Evolutionary conservation across 2,113 vertebrate species (phyloP).

Genomic region (Alligator mississippiensis): DNA sequence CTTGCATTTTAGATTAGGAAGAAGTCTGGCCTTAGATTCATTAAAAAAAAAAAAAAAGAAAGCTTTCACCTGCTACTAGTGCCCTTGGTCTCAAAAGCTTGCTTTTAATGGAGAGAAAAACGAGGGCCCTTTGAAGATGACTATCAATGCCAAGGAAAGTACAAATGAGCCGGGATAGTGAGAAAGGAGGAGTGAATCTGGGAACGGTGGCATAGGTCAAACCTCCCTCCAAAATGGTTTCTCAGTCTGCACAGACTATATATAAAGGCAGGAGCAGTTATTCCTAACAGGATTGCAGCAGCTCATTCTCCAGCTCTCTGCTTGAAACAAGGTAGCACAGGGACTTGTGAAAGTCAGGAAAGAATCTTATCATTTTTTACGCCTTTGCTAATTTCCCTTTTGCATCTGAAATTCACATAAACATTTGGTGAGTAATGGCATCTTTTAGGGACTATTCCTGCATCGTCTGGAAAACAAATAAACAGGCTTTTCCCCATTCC

Average conservation of each 20-base stretch:
- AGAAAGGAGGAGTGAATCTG: background rate
- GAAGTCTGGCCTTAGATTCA: background rate
- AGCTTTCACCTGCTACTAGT: constrained; percentile 24
- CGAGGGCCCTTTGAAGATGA: constrained; percentile 26
- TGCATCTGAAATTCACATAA: background rate
- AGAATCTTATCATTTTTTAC: background rate
- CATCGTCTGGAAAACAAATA: background rate
- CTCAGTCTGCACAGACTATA: background rate
- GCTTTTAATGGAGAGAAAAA: constrained; percentile 30
- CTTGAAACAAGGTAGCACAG: background rate
- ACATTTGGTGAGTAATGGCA: background rate
- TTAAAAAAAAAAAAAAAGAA: background rate
- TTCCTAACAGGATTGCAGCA: background rate
- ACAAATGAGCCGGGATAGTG: constrained; percentile 12
- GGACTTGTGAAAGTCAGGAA: background rate
- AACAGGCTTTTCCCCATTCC: background rate
- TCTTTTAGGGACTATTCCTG: background rate
- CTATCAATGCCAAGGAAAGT: background rate
- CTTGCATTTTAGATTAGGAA: background rate
- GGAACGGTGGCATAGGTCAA: background rate
- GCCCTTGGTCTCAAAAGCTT: background rate
- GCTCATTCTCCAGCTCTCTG: background rate
- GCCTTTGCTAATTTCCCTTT: background rate
- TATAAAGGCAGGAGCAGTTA: background rate
- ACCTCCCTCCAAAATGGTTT: background rate